These are phyloP conservation scores for Apoda limacodes DNA, from an alignment of 2,888 invertebrate genomes.

Conservation along the genomic window DNA sequence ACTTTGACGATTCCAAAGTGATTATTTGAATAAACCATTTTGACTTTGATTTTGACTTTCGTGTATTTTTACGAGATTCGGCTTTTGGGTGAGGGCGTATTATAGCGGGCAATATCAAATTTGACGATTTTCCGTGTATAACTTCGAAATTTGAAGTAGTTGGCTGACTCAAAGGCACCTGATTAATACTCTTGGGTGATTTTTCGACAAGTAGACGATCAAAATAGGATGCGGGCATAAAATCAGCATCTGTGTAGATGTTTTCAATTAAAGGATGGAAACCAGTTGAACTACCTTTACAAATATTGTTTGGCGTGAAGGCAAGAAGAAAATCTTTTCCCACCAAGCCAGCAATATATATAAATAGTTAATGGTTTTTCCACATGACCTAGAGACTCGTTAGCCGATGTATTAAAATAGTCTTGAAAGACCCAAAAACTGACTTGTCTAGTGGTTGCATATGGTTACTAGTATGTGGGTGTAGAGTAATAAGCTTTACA, in stretches of 20 bases:
- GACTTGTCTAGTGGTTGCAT: constrained; percentile 26
- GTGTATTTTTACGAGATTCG: too few species aligned
- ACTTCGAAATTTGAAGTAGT: too few species aligned
- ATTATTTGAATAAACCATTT: too few species aligned
- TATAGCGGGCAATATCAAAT: constrained; percentile 8
- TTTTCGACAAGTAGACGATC: constrained; percentile 8
- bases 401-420: constrained; percentile 18
- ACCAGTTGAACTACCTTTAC: constrained; percentile 13
- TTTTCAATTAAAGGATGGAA: constrained; percentile 17
- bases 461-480: too few species aligned
- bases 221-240: constrained; percentile 7
- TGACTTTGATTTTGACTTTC: too few species aligned
- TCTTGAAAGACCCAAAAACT: constrained; percentile 23
- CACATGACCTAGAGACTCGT: constrained; percentile 17
- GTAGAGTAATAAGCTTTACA: too few species aligned
- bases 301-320: constrained; percentile 16
- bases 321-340: constrained; percentile 17
- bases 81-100: too few species aligned
- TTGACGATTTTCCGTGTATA: constrained; percentile 5
- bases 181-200: constrained; percentile 10
- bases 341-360: constrained; percentile 27
- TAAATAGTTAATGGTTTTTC: constrained; percentile 28
- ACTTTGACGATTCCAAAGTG: too few species aligned
- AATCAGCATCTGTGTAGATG: too few species aligned
- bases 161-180: constrained; percentile 5